Evolutionary conservation across 2,113 vertebrate genomes (phyloP).

Genomic region (Sylvilagus bachmani): DNA sequence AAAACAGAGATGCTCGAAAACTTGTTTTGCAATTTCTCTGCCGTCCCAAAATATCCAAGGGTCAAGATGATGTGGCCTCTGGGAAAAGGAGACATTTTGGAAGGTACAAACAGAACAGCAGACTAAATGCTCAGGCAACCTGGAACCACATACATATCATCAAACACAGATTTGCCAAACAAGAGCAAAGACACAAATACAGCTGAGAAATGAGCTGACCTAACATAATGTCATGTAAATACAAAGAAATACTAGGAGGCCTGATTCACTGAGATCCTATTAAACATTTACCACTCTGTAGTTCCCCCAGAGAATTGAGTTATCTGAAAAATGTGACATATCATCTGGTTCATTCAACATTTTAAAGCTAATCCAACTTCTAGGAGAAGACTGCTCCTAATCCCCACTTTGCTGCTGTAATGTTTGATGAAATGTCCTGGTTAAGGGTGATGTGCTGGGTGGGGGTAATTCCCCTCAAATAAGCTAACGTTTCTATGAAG

Average conservation of each 20-base stretch:
- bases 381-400: not conserved
- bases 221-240: slow-evolving; percentile 31
- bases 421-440: slow-evolving; percentile 31
- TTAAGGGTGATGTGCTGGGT: not conserved
- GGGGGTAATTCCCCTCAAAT: slow-evolving; percentile 28
- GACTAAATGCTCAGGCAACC: slow-evolving; percentile 46
- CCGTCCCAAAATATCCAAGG: slow-evolving; percentile 9
- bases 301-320: not conserved
- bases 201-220: slow-evolving; percentile 57
- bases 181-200: slow-evolving; percentile 12
- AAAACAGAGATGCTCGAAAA: slow-evolving; percentile 53
- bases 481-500: slow-evolving; percentile 37
- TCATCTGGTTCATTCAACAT: not conserved
- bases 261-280: slow-evolving; percentile 34
- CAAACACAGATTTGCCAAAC: not conserved
- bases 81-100: slow-evolving; percentile 41
- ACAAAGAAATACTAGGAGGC: slow-evolving; percentile 18
- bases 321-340: slow-evolving; percentile 43
- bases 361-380: not conserved
- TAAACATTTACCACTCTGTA: slow-evolving; percentile 41
- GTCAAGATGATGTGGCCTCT: not conserved
- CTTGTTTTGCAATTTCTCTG: slow-evolving; percentile 32
- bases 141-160: slow-evolving; percentile 1
- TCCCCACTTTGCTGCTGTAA: not conserved
- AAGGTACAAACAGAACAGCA: slow-evolving; percentile 63